A percentile compares a stretch with the other conserved stretches of the same genome.
These are phyloP conservation scores for Tangara arthus DNA, from an alignment of 2,797 vertebrate species.

Conservation along the genomic window DNA sequence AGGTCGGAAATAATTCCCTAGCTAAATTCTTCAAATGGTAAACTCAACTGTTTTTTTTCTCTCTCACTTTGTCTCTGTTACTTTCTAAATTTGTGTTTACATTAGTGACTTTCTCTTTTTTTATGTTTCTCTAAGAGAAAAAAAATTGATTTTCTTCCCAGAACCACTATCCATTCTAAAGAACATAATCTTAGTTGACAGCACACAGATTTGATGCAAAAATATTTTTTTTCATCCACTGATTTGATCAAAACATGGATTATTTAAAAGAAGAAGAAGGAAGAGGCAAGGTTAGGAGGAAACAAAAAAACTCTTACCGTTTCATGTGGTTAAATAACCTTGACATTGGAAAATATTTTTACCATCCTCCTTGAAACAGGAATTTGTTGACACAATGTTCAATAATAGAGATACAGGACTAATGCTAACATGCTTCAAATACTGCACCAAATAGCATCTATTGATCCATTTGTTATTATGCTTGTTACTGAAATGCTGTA, in stretches of 20 bases:
- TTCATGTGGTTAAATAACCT: conserved; percentile 58
- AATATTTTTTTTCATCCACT: conserved; percentile 30
- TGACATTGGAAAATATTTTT: conserved; percentile 55
- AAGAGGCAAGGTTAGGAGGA: neutral
- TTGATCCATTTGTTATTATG: conserved; percentile 65
- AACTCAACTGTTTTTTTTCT: neutral
- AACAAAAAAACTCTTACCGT: neutral
- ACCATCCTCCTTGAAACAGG: conserved; percentile 49
- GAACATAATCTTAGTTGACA: conserved; percentile 43
- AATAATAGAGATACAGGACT: conserved; percentile 59
- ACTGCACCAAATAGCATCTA: conserved; percentile 55
- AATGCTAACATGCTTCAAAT: conserved; percentile 54
- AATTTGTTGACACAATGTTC: conserved; percentile 69
- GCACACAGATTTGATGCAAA: conserved; percentile 40
- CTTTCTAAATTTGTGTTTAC: conserved; percentile 41
- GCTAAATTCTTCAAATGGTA: conserved; percentile 47
- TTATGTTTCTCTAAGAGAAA: neutral
- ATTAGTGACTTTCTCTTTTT: neutral
- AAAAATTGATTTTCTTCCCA: neutral
- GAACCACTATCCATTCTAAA: conserved; percentile 37
- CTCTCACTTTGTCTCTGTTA: neutral
- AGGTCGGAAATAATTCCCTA: conserved; percentile 63
- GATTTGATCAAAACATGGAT: conserved; percentile 60
- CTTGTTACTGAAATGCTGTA: conserved; percentile 52
- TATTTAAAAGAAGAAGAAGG: conserved; percentile 48